Percentiles rank a stretch among this genome's conserved stretches.
These are phyloP conservation scores for Zoanthus gigantus DNA, from an alignment of 92 coral and sea anemone genomes.

Conservation along the genomic window DNA sequence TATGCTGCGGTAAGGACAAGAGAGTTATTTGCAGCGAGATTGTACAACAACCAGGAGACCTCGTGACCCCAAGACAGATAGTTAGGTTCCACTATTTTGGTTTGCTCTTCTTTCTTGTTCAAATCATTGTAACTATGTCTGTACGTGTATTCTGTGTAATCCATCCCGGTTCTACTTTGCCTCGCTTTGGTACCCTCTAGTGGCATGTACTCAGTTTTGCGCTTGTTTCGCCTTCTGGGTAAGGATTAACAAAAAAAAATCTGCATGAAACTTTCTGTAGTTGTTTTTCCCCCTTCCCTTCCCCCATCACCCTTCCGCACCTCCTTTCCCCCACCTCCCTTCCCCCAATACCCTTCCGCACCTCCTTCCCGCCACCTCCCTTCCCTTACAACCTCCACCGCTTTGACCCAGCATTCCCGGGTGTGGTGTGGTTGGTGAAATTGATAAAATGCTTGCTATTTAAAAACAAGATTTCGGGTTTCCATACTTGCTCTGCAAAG, in stretches of 20 bases:
- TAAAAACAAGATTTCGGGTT: too few species aligned
- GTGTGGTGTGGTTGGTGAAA: too few species aligned
- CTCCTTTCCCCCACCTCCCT: too few species aligned
- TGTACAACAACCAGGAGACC: constrained; percentile 77
- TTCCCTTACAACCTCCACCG: too few species aligned
- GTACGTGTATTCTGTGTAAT: constrained; percentile 59
- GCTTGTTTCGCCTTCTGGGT: constrained; percentile 6
- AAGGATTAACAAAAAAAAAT: not conserved
- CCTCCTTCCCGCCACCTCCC: too few species aligned
- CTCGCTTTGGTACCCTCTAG: constrained; percentile 7
- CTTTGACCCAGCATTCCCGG: too few species aligned
- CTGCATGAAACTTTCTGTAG: too few species aligned
- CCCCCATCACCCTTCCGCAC: too few species aligned
- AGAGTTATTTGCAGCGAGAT: constrained; percentile 74
- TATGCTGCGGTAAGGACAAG: constrained; percentile 72
- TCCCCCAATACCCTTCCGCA: too few species aligned
- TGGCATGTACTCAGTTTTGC: constrained; percentile 9
- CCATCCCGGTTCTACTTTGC: constrained; percentile 23
- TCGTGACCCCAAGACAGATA: constrained; percentile 79
- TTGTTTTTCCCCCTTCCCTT: too few species aligned
- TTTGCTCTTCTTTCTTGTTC: constrained; percentile 42
- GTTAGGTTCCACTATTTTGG: constrained; percentile 30
- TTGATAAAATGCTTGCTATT: too few species aligned
- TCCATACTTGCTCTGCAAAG: too few species aligned
- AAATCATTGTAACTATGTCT: constrained; percentile 66